A percentile compares a stretch with the other conserved stretches of the same genome.
Conservation (phyloP, 2,888 invertebrate species). For the Morinoia aosen region DNA sequence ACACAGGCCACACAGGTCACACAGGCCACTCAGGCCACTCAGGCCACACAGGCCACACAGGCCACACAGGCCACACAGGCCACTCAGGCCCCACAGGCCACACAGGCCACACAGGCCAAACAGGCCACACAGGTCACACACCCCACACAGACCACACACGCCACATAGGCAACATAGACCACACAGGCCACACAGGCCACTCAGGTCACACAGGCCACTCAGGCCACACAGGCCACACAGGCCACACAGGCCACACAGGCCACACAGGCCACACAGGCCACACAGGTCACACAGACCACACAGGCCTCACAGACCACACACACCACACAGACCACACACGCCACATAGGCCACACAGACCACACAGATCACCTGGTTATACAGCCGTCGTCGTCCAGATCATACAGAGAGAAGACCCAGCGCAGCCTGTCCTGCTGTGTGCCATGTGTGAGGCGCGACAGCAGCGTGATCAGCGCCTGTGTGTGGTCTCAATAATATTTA, state of each 20-base stretch:
- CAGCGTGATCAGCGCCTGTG: constrained; percentile 93
- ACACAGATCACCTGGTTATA: constrained; percentile 77
- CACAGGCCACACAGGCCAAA: too few relatives aligned
- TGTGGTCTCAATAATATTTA: too few relatives aligned
- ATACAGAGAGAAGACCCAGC: constrained; percentile 96
- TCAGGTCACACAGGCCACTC: neutral
- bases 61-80: too few relatives aligned
- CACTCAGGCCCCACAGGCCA: too few relatives aligned
- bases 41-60: too few relatives aligned
- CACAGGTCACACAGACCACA: neutral
- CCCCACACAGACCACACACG: neutral
- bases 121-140: too few relatives aligned
- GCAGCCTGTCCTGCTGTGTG: constrained; percentile 91
- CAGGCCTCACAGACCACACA: neutral
- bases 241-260: neutral
- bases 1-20: too few relatives aligned
- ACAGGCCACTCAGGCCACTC: too few relatives aligned
- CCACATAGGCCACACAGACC: too few relatives aligned
- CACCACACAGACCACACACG: neutral
- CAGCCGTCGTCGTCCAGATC: constrained; percentile 96
- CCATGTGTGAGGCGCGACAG: constrained; percentile 93
- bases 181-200: neutral
- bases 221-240: neutral
- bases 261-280: neutral
- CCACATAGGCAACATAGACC: neutral